Conservation (phyloP, 2,888 invertebrate genomes). For the Lamellibrachia columna region DNA sequence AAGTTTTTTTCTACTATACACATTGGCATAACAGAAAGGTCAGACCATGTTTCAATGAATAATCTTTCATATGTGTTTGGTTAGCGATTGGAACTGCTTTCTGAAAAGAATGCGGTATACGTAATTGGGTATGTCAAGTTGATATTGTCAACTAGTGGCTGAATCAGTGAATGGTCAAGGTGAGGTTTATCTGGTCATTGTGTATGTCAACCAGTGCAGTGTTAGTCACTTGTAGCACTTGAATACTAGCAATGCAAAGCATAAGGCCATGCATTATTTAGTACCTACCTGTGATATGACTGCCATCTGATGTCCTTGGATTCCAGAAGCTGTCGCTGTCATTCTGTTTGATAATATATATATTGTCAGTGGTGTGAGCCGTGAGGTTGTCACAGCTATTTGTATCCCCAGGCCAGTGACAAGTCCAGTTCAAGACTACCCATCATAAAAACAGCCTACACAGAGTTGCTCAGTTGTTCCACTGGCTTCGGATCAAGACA, state of each 20-base stretch:
- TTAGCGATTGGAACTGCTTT: background rate
- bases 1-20: background rate
- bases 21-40: background rate
- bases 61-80: background rate
- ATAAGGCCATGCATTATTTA: background rate
- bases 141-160: background rate
- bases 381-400: background rate
- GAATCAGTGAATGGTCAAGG: slow-evolving; percentile 1
- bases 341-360: background rate
- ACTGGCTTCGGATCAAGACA: too few species aligned
- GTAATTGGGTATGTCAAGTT: background rate
- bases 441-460: too few species aligned
- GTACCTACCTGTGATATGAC: background rate
- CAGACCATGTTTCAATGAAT: background rate
- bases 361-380: background rate
- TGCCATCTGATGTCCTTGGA: slow-evolving; percentile 8
- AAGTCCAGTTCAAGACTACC: background rate
- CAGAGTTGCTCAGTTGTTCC: too few species aligned
- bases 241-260: background rate
- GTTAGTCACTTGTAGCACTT: background rate
- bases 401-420: background rate
- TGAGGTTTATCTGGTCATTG: background rate
- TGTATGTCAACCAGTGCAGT: background rate
- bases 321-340: background rate
- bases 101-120: background rate